These are phyloP conservation scores for Nesogale talazaci DNA, from an alignment of 2,113 vertebrate species.

Conservation along the genomic window DNA sequence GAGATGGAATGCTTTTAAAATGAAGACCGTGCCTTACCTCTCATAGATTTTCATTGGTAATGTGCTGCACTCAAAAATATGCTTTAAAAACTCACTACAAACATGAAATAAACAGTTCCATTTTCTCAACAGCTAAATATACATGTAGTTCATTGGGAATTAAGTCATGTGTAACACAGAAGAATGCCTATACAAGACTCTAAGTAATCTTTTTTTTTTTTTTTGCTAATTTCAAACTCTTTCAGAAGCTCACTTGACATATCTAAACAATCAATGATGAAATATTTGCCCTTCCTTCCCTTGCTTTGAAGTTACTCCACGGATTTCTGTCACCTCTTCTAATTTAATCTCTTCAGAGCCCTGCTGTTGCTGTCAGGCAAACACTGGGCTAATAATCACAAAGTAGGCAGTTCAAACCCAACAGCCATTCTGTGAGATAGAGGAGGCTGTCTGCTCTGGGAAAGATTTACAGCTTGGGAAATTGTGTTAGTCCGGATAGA, in stretches of 20 bases:
- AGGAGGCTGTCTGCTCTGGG: no score
- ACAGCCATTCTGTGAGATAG: no score
- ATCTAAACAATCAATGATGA: not conserved
- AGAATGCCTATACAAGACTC: not conserved
- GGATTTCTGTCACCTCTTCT: not conserved
- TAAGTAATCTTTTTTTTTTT: not conserved
- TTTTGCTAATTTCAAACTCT: not conserved
- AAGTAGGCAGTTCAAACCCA: no score
- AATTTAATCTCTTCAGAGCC: not conserved
- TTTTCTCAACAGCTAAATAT: not conserved
- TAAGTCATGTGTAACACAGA: not conserved
- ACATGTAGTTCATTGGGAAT: not conserved
- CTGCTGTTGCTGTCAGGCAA: no score
- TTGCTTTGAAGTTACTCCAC: not conserved
- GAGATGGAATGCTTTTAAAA: not conserved
- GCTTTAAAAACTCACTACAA: not conserved
- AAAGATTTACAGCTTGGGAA: no score
- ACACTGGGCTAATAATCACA: no score
- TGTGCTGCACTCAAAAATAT: not conserved
- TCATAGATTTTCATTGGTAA: not conserved
- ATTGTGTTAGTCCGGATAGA: no score
- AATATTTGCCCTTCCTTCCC: not conserved
- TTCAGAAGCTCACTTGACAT: not conserved
- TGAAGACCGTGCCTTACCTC: not conserved
- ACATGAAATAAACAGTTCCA: not conserved